Conservation (phyloP, 2,113 vertebrate species). For the Gymnarchus niloticus region DNA sequence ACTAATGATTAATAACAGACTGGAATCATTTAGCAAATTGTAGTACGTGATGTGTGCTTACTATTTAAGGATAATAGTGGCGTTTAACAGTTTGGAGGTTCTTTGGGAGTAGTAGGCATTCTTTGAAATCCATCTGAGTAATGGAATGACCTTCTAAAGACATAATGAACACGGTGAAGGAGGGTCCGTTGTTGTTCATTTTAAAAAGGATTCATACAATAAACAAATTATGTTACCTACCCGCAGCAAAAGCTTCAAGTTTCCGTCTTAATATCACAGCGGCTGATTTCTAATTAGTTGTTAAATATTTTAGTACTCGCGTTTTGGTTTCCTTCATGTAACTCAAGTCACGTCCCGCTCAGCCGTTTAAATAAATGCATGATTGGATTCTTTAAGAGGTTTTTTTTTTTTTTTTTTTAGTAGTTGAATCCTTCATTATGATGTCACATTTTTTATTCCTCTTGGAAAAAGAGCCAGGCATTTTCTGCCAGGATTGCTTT, state of each 20-base stretch:
- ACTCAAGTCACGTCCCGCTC: conserved; percentile 21
- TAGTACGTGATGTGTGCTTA: background rate
- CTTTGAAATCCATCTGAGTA: background rate
- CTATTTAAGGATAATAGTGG: background rate
- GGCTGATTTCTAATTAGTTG: conserved; percentile 43
- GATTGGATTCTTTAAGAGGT: background rate
- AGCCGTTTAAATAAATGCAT: background rate
- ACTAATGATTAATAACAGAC: background rate
- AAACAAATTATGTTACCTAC: conserved; percentile 15
- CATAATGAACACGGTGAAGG: background rate
- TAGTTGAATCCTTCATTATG: background rate
- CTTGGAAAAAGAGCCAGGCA: background rate
- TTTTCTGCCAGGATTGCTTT: background rate
- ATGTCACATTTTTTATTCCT: background rate
- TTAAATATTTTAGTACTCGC: conserved; percentile 49
- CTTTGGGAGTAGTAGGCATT: background rate
- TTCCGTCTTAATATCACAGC: conserved; percentile 23
- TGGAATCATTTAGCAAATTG: background rate
- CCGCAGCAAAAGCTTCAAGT: background rate
- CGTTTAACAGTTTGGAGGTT: background rate
- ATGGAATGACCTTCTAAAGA: background rate
- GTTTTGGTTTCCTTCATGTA: conserved; percentile 40
- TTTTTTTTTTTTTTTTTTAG: background rate
- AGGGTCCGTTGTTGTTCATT: background rate
- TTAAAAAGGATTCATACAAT: background rate